Conservation (phyloP, 2,113 vertebrate species). For the Chaetodon auriga region DNA sequence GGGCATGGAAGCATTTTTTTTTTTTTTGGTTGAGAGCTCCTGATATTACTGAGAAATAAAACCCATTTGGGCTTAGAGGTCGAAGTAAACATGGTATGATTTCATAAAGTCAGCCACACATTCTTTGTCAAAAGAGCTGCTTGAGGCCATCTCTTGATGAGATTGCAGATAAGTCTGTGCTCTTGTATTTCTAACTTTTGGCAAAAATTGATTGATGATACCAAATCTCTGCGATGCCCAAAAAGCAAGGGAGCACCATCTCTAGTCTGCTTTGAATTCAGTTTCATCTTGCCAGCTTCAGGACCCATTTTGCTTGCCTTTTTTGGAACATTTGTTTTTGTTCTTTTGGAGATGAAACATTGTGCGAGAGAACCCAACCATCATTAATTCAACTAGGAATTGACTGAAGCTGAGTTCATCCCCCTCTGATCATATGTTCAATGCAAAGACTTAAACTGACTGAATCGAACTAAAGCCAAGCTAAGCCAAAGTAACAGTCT, state of each 20-base stretch:
- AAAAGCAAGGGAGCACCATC: slow-evolving; percentile 28
- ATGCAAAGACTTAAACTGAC: slow-evolving; percentile 5
- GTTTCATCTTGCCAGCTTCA: slow-evolving; percentile 17
- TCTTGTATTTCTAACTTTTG: slow-evolving; percentile 45
- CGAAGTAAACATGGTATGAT: slow-evolving; percentile 66
- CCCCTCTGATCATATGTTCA: slow-evolving; percentile 9
- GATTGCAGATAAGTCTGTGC: slow-evolving; percentile 50
- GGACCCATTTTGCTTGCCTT: neutral
- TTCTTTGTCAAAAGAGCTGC: slow-evolving; percentile 45
- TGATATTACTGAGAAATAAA: slow-evolving; percentile 54
- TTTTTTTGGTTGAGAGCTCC: slow-evolving; percentile 48
- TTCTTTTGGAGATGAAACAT: slow-evolving; percentile 12
- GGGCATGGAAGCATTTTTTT: slow-evolving; percentile 49
- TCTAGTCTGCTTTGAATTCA: slow-evolving; percentile 18
- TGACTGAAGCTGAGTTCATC: neutral
- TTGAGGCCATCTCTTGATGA: slow-evolving; percentile 53
- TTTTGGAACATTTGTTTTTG: neutral
- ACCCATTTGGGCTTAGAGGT: slow-evolving; percentile 55
- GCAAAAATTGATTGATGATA: slow-evolving; percentile 53
- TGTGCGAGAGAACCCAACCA: neutral
- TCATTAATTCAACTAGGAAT: slow-evolving; percentile 1
- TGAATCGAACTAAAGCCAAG: neutral
- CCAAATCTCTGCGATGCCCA: slow-evolving; percentile 46
- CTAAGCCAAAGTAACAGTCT: neutral
- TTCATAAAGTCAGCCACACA: slow-evolving; percentile 53